Evolutionary conservation across 2,888 invertebrate genomes (phyloP), one percentile per base, ranked within the genome.

Genomic region (Isotomurus palustris): DNA sequence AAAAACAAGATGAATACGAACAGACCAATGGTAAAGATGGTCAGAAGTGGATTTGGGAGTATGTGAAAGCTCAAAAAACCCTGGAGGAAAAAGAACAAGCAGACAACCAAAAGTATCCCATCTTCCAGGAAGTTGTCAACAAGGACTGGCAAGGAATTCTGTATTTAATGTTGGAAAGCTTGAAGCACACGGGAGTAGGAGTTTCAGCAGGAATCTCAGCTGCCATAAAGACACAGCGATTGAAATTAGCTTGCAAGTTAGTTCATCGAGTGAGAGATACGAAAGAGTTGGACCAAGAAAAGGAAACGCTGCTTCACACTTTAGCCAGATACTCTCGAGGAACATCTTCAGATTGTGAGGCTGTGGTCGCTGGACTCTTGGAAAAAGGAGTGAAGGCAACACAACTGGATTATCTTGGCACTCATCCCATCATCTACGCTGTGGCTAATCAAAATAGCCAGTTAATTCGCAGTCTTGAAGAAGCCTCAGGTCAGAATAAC

Each of bases 91-190:
- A 29, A 25, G 40, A 52, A 29, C 19, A 21, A 2, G 36, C 50
- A 5, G 44, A 53, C 40, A 29, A 29, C n/a, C 49, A 53, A 24
- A 53, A 56, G 12, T 60, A 54, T 48, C 58, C 67, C 1, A 62
- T 71, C 32, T 57, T 72, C 8, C 62, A 73, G 62, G 70, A 72
- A 65, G 76, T 77, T 2, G 74, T 78, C 5, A 67, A 71, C 27
- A 73, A 74, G 40, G 76, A 77, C 55, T 76, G 78, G 73, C 77
- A 78, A 64, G 78, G 78, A 35, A 73, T 79, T 17, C 73, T 77
- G 41, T 78, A 77, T 68, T 73, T 79, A 62, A 74, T 79, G 66
- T 64, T 79, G 25, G 76, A 76, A 50, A 71, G 72, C 50, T 66
- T 77, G 17, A 75, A 76, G 56, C 69, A 72, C 12, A 69, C 71